Evolutionary conservation across 2,888 invertebrate species (phyloP), one percentile per base, ranked within the genome.

Genomic region (Argyresthia albistria): DNA sequence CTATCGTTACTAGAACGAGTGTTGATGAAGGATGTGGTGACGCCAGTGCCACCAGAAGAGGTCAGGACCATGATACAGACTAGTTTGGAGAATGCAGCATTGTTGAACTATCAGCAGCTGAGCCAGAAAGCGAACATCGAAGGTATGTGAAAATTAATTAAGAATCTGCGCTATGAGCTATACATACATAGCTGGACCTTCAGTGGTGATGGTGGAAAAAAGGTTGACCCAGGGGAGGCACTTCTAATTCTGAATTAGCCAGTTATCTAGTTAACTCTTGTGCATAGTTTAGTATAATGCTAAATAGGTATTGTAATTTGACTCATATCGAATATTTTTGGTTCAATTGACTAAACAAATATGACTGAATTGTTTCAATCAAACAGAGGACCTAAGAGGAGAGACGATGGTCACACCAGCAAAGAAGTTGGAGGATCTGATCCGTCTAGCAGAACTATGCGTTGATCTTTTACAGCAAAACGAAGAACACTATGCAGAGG

Each of bases 401-500:
- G 96, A 97, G 78, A 91, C 91, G 46, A 91, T 94, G 79, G 94
- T 95, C 53, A 92, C 95, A 35, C 94, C 97, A 8, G 92, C 93
- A 54, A 96, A 96, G 86, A 96, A 97, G 75, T 89, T 99, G 51
- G 98, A 99, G 76, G 98, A 99, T 76, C 90, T 99, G 54, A 97
- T 98, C 68, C 97, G 97, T 76, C 91, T 99, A 61, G 97, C 99
- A 11, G 99, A 99, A 77, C 90, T 99, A 47, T 99, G 99, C 86
- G 98, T 99, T 52, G 99, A 99, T 80, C 91, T 99, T 43, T 88
- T 99, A 58, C 99, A 99, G 81, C 99, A 99, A 84, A 99, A 99
- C 76, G 99, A 99, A 89, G 99, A 99, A 82, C 98, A 99, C 80
- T 99, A 99, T 86, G 97, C 99, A 60, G 99, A 99, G 96, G 99